phyloP scores from a whole-genome alignment of 2,797 vertebrate genomes.

The Bovichtus diacanthus region DNA sequence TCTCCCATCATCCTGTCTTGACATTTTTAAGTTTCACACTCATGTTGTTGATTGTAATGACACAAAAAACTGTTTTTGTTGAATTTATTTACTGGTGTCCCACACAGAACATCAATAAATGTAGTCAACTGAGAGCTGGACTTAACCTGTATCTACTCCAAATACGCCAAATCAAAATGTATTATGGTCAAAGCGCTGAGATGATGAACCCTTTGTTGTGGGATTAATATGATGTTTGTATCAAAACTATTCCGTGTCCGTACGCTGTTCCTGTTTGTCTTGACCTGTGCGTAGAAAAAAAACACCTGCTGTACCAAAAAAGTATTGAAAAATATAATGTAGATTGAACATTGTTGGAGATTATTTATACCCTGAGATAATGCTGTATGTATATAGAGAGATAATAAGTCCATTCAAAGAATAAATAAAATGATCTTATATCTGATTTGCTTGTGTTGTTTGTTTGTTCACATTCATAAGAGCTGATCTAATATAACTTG shows the following conservation, averaged over 20 bases:
- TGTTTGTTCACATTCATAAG: slow-evolving; percentile 17
- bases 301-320: slow-evolving; percentile 32
- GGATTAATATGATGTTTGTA: slow-evolving; percentile 39
- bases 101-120: slow-evolving; percentile 37
- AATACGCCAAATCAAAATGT: slow-evolving; percentile 11
- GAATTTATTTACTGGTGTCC: neutral
- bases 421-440: slow-evolving; percentile 46
- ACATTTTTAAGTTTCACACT: neutral
- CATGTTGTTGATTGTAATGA: slow-evolving; percentile 31
- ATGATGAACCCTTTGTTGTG: slow-evolving; percentile 30
- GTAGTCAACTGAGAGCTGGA: neutral
- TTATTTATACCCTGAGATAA: slow-evolving; percentile 47
- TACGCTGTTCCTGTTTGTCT: slow-evolving; percentile 36
- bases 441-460: slow-evolving; percentile 22
- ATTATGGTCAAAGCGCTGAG: slow-evolving; percentile 21
- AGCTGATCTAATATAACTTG: neutral
- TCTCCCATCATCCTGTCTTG: neutral
- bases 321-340: neutral
- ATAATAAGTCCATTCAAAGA: slow-evolving; percentile 12
- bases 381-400: slow-evolving; percentile 51
- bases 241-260: slow-evolving; percentile 25
- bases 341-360: slow-evolving; percentile 20
- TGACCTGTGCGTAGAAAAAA: slow-evolving; percentile 23
- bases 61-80: slow-evolving; percentile 10
- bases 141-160: neutral